Conservation (phyloP, 1,140 invertebrate species). For the Drosophila biarmipes region DNA sequence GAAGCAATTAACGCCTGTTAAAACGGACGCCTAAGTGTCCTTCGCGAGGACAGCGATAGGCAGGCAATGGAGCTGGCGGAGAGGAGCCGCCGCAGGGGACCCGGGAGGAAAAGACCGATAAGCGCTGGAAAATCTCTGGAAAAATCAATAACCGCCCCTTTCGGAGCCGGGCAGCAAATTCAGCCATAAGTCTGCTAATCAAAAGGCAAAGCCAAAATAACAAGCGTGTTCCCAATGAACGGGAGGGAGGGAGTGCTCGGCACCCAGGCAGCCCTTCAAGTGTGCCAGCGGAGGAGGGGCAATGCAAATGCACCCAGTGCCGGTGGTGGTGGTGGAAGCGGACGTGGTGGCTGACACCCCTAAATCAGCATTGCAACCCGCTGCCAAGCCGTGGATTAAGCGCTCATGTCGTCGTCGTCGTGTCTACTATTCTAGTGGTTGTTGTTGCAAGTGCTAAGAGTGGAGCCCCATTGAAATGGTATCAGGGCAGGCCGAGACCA, state of each 20-base stretch:
- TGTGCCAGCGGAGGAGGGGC: conserved; percentile 26
- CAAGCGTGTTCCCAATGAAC: conserved; percentile 16
- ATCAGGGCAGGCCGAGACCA: conserved; percentile 8
- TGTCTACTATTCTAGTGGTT: conserved; percentile 60
- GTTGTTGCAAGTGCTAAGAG: conserved; percentile 53
- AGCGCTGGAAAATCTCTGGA: conserved; percentile 16
- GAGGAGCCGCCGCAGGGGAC: neutral
- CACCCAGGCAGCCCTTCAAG: conserved; percentile 58
- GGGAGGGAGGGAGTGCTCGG: conserved; percentile 11
- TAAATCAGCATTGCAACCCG: conserved; percentile 28
- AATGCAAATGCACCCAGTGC: conserved; percentile 31
- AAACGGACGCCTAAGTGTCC: conserved; percentile 17
- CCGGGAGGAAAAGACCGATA: neutral
- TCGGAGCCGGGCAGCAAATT: conserved; percentile 7
- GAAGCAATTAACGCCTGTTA: conserved; percentile 7
- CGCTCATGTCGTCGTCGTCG: conserved; percentile 21
- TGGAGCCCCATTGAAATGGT: conserved; percentile 41
- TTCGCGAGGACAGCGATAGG: conserved; percentile 9
- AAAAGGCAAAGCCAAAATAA: conserved; percentile 16
- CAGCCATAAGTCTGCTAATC: conserved; percentile 13
- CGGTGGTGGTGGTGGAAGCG: conserved; percentile 32
- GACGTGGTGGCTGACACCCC: conserved; percentile 23
- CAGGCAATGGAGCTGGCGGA: conserved; percentile 6
- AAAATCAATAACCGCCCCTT: conserved; percentile 65
- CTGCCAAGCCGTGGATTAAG: conserved; percentile 49